Base-by-base conservation (phyloP, 2,113 vertebrate species). In the Shinisaurus crocodilurus region DNA sequence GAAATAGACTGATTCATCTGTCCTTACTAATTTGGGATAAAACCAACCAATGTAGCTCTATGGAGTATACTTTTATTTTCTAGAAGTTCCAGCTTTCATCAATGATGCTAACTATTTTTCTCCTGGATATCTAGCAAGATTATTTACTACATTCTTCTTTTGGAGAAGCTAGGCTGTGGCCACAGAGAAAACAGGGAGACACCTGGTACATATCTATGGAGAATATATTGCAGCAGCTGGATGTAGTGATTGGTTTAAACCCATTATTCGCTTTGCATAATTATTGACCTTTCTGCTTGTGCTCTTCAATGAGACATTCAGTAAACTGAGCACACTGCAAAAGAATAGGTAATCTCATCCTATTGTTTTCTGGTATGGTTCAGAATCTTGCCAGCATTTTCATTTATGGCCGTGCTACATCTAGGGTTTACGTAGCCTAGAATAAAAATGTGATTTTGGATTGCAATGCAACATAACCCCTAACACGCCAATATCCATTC, bases 251-350 rank as follows among this genome's bases (percentile, higher is more conserved):
- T 95, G 91, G 86, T 95, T 92, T 89, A 95, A 96, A 90, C 65
- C 85, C 75, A 86, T 97, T 86, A 95, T 95, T 96, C 96, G 93
- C 96, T 96, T 96, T 96, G 94, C 93, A 91, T 96, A 97, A 96
- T 95, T 93, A 89, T 94, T 96, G 95, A 95, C 95, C 93, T 97
- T 96, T 95, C 90, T 95, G 82, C 77, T 81, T 94, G 54, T 89
- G 83, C 84, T 93, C 70, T 94, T 88, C 91, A 60, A 48, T 85
- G 93, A 95, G 92, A 90, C 94, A 94, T 93, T 93, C 84, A 93
- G 90, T 84, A 48, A 13, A 1, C 91, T 96, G 95, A 92, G 29
- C 69, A 82, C 88, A 90, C 40, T 89, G 82, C 63, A 95, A 91
- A 95, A 91, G 63, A 94, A 88, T 86, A 92, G 90, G 76, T 91